These are phyloP conservation scores for Ophion ventricosus DNA, from an alignment of 2,888 invertebrate genomes.

Conservation along the genomic window DNA sequence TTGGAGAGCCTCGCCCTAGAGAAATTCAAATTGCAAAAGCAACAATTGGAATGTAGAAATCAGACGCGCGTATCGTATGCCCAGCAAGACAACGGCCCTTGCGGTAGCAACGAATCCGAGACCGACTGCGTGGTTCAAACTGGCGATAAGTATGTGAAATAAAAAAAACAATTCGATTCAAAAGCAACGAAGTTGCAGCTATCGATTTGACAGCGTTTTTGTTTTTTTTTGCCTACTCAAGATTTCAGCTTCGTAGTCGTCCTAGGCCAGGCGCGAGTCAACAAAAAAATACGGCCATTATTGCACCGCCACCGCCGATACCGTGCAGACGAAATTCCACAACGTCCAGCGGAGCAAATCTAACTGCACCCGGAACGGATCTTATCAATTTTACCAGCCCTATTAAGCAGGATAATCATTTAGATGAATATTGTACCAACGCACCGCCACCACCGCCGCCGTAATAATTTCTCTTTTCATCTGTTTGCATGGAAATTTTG, in stretches of 20 bases:
- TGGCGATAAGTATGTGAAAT: conserved; percentile 74
- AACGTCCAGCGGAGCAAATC: conserved; percentile 73
- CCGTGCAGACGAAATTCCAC: conserved; percentile 81
- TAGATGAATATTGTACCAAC: conserved; percentile 77
- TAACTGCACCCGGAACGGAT: conserved; percentile 74
- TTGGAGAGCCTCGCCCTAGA: conserved; percentile 93
- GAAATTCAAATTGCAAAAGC: conserved; percentile 90
- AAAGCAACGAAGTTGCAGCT: neutral
- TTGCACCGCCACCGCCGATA: conserved; percentile 84
- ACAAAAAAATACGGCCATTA: conserved; percentile 80
- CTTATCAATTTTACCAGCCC: conserved; percentile 82
- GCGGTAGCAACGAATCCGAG: conserved; percentile 71
- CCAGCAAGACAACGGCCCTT: conserved; percentile 62
- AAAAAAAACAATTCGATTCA: neutral
- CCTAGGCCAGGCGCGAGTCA: conserved; percentile 86
- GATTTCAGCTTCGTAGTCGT: conserved; percentile 84
- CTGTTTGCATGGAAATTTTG: neutral
- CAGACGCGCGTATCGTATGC: conserved; percentile 67
- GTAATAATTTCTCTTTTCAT: conserved; percentile 70
- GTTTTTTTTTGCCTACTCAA: too few species aligned
- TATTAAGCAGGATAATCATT: conserved; percentile 78
- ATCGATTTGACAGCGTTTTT: conserved; percentile 9
- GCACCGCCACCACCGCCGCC: conserved; percentile 76
- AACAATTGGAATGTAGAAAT: conserved; percentile 77
- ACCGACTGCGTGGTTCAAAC: conserved; percentile 70